Conservation (phyloP, 1,140 invertebrate genomes). For the Drosophila trapezifrons region DNA sequence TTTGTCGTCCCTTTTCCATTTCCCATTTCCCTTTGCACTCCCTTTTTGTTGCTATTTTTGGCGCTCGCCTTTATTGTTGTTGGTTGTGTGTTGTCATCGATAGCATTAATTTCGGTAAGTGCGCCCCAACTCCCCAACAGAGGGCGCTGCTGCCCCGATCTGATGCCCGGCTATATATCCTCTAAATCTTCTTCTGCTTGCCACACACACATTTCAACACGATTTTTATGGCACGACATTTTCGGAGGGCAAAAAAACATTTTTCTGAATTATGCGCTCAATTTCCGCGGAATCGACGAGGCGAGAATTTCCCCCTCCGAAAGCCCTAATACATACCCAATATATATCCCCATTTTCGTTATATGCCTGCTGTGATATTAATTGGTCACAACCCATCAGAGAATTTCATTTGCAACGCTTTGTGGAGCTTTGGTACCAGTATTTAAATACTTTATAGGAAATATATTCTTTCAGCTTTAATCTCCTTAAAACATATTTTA, state of each 20-base stretch:
- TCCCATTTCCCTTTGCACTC: conserved; percentile 20
- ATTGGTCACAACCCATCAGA: conserved; percentile 50
- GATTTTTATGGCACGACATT: conserved; percentile 77
- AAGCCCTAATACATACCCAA: conserved; percentile 1
- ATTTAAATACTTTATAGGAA: not conserved
- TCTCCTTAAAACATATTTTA: no score
- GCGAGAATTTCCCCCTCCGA: conserved; percentile 5
- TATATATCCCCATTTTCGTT: conserved; percentile 9
- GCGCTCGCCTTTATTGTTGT: conserved; percentile 65
- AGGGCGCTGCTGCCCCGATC: conserved; percentile 20
- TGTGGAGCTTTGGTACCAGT: not conserved
- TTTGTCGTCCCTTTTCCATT: conserved; percentile 60
- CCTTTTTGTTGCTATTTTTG: conserved; percentile 64
- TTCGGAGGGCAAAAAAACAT: conserved; percentile 43
- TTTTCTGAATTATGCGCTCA: conserved; percentile 80
- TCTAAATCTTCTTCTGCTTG: conserved; percentile 16
- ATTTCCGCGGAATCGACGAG: conserved; percentile 77
- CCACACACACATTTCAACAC: conserved; percentile 62
- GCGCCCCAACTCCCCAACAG: conserved; percentile 33
- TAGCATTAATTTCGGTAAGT: conserved; percentile 82
- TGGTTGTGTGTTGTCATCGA: conserved; percentile 74
- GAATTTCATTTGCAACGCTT: conserved; percentile 40
- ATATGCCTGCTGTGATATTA: conserved; percentile 59
- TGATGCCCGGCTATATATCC: conserved; percentile 13
- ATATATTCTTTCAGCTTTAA: not conserved